Conservation (phyloP, 1,140 invertebrate genomes). For the Mactra quadrangularis region DNA sequence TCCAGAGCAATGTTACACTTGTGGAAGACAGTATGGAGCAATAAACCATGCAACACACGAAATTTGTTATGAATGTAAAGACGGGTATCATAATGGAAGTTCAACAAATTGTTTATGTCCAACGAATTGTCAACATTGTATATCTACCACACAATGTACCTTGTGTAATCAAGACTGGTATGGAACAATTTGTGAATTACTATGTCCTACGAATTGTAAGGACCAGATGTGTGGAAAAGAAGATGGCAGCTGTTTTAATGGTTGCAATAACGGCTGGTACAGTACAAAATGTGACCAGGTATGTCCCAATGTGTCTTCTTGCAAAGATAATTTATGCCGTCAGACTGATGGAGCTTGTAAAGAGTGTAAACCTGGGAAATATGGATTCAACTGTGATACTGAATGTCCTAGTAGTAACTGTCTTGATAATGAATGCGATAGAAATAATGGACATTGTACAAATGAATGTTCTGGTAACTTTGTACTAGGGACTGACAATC, state of each 20-base stretch:
- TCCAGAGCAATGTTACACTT: no score
- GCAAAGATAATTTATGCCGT: no score
- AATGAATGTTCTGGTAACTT: slow-evolving; percentile 1
- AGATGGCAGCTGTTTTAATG: background rate
- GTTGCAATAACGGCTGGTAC: no score
- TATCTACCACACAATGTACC: background rate
- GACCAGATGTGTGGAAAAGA: background rate
- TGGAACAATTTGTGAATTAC: background rate
- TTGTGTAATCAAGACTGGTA: background rate
- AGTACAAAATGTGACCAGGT: no score
- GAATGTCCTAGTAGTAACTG: background rate
- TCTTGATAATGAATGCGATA: background rate
- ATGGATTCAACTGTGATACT: background rate
- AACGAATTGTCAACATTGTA: background rate
- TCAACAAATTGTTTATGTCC: background rate
- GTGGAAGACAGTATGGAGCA: no score
- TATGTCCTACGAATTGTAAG: background rate
- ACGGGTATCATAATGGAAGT: slow-evolving; percentile 9
- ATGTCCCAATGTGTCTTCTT: no score
- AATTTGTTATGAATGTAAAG: slow-evolving; percentile 5
- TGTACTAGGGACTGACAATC: background rate
- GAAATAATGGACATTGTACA: background rate
- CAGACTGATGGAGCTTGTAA: background rate
- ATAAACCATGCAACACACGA: background rate
- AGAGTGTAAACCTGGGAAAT: background rate